A percentile compares a stretch with the other conserved stretches of the same genome.
These are phyloP conservation scores for Bombus fervidus DNA, from an alignment of 1,140 invertebrate species.

Conservation along the genomic window DNA sequence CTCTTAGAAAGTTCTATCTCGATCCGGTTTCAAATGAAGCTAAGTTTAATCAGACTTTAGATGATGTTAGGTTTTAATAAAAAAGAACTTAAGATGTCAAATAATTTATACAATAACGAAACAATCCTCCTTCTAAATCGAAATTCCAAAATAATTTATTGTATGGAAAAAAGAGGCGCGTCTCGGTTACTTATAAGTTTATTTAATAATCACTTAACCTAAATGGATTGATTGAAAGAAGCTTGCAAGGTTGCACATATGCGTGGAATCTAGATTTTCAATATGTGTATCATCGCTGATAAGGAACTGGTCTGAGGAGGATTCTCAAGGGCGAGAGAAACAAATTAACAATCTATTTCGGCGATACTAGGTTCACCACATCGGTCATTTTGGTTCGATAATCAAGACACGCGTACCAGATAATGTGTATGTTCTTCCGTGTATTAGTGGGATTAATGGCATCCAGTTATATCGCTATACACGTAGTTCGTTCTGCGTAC, in stretches of 20 bases:
- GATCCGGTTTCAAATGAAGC: no score
- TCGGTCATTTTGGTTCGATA: conserved; percentile 67
- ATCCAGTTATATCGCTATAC: not conserved
- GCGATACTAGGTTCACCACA: conserved; percentile 38
- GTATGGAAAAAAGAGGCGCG: no score
- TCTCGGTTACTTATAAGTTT: no score
- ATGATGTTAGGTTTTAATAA: no score
- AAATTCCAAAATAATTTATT: no score
- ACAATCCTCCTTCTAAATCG: no score
- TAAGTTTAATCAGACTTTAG: no score
- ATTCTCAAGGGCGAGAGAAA: conserved; percentile 22
- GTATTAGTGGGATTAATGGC: conserved; percentile 55
- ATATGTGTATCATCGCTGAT: conserved; percentile 2
- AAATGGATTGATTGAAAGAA: not conserved
- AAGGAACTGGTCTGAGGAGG: not conserved
- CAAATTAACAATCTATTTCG: conserved; percentile 19
- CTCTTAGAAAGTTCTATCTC: no score
- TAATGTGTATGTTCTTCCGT: conserved; percentile 54
- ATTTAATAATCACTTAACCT: not conserved
- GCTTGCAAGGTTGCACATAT: not conserved
- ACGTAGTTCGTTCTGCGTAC: not conserved
- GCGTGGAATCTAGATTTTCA: conserved; percentile 14
- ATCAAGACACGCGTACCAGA: conserved; percentile 54
- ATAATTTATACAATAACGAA: no score
- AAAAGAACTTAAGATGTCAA: no score